phyloP scores from a whole-genome alignment of 1,140 invertebrate species.

The Bombyx mori region DNA sequence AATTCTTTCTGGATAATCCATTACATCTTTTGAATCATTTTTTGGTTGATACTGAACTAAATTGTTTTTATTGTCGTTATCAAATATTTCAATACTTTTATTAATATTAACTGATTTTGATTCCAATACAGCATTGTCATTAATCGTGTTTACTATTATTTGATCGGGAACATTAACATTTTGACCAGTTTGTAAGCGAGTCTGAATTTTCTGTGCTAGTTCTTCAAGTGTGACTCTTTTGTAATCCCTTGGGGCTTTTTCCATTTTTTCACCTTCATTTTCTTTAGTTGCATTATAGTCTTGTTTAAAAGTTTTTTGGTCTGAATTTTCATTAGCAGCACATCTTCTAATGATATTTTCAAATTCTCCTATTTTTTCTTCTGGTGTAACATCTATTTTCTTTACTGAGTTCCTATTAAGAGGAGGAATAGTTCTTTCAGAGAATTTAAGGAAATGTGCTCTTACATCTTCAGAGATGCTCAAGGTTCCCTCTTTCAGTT shows the following conservation, averaged over 20 bases:
- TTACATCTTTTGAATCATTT: constrained; percentile 21
- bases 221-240: constrained; percentile 47
- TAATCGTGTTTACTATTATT: constrained; percentile 40
- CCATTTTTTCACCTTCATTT: constrained; percentile 20
- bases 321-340: constrained; percentile 30
- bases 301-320: constrained; percentile 17
- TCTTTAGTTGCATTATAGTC: constrained; percentile 20
- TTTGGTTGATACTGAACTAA: constrained; percentile 32
- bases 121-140: constrained; percentile 15
- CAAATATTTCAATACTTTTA: constrained; percentile 38
- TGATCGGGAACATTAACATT: constrained; percentile 41
- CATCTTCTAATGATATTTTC: constrained; percentile 49
- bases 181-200: constrained; percentile 43
- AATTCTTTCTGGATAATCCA: constrained; percentile 73
- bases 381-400: constrained; percentile 43
- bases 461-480: constrained; percentile 63
- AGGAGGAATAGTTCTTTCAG: constrained; percentile 67
- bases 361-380: constrained; percentile 57
- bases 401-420: constrained; percentile 40
- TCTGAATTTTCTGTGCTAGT: constrained; percentile 44
- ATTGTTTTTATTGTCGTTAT: constrained; percentile 31
- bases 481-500: constrained; percentile 71
- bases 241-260: constrained; percentile 11
- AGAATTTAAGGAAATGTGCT: constrained; percentile 78
- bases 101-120: constrained; percentile 10